Conservation (phyloP, 2,113 vertebrate genomes). For the Stomatorhinus ivindoensis region DNA sequence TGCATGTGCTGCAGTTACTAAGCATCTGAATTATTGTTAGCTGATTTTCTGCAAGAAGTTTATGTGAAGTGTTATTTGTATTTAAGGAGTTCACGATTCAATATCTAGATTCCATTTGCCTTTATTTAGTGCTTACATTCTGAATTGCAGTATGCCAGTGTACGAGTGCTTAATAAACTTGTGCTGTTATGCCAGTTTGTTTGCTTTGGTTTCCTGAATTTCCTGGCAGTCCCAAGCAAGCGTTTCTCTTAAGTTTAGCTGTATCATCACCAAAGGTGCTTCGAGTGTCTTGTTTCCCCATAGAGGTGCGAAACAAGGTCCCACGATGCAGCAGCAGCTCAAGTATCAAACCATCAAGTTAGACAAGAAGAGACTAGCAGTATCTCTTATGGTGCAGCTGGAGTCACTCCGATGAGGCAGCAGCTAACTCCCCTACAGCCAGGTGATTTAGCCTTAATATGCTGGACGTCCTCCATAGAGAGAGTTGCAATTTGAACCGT, state of each 20-base stretch:
- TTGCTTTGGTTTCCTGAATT: neutral
- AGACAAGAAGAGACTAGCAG: slow-evolving; percentile 26
- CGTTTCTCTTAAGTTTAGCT: neutral
- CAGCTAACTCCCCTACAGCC: neutral
- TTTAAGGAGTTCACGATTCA: neutral
- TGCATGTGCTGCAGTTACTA: neutral
- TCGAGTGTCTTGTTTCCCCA: slow-evolving; percentile 21
- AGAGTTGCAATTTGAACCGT: neutral
- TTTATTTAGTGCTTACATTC: neutral
- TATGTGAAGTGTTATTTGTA: neutral
- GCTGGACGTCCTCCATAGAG: neutral
- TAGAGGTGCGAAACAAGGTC: slow-evolving; percentile 37
- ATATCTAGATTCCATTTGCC: neutral
- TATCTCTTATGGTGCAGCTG: slow-evolving; percentile 43
- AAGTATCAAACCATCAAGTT: slow-evolving; percentile 42
- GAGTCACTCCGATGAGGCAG: slow-evolving; percentile 23
- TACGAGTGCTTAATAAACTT: neutral
- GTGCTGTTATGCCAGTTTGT: neutral
- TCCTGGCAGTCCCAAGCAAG: neutral
- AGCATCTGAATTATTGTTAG: neutral
- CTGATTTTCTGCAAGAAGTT: neutral
- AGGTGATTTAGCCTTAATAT: neutral
- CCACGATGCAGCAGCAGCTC: slow-evolving; percentile 46
- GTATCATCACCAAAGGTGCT: slow-evolving; percentile 16
- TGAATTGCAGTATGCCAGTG: neutral